Evolutionary conservation across 2,888 invertebrate species (phyloP).

Genomic region (Tyria jacobaeae): DNA sequence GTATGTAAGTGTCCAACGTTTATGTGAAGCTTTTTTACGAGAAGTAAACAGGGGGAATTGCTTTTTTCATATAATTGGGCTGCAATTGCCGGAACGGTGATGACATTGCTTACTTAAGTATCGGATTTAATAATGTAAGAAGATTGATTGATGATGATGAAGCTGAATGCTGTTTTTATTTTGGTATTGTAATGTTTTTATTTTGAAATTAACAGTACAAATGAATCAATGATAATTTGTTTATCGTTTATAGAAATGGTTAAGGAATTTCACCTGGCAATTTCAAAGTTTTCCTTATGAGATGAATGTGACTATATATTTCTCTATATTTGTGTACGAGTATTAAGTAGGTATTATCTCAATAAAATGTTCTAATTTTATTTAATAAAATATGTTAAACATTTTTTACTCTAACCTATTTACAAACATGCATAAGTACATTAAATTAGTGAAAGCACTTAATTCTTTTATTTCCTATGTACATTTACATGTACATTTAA

Average conservation of each 20-base stretch:
- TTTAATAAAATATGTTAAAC: too few species aligned
- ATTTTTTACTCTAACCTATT: too few species aligned
- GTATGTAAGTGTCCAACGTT: conserved; percentile 23
- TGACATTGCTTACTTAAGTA: conserved; percentile 23
- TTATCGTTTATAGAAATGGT: not conserved
- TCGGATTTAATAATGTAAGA: conserved; percentile 12
- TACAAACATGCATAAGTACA: too few species aligned
- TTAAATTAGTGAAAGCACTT: too few species aligned
- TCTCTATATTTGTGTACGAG: too few species aligned
- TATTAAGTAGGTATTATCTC: too few species aligned
- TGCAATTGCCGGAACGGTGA: conserved; percentile 13
- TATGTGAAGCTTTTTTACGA: conserved; percentile 12
- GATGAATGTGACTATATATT: too few species aligned
- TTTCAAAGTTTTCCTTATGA: too few species aligned
- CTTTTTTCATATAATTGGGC: conserved; percentile 17
- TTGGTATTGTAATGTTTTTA: not conserved
- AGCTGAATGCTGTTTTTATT: not conserved
- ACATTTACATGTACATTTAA: too few species aligned
- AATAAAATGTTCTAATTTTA: too few species aligned
- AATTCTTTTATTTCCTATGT: too few species aligned
- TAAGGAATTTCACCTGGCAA: too few species aligned
- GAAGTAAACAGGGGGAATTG: conserved; percentile 5
- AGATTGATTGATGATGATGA: conserved; percentile 8
- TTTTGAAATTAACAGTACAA: not conserved
- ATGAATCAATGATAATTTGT: not conserved